A percentile compares a stretch with the other conserved stretches of the same genome.
Conservation (phyloP, 2,797 vertebrate genomes). For the Halcyon leucocephala region DNA sequence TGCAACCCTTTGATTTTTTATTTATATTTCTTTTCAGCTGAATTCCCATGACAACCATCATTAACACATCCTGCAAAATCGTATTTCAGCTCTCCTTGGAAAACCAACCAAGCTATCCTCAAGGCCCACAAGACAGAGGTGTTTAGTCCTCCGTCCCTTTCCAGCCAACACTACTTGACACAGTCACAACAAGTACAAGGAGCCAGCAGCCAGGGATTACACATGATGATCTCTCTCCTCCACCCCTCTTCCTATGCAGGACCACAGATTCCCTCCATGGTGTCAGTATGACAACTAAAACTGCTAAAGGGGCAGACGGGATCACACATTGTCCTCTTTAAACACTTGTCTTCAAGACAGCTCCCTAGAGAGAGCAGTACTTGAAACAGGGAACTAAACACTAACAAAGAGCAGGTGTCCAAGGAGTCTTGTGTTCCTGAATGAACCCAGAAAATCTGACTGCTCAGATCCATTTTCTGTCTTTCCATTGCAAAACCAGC, state of each 20-base stretch:
- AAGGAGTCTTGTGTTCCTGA: neutral
- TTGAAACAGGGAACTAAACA: fast-evolving
- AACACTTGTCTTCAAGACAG: neutral
- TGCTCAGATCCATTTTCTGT: neutral
- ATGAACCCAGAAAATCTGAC: neutral
- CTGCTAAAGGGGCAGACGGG: neutral
- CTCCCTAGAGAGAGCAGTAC: neutral
- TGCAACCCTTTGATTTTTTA: slow-evolving; percentile 26
- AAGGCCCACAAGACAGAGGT: neutral
- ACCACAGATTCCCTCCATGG: neutral
- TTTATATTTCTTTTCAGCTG: slow-evolving; percentile 37
- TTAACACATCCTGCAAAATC: neutral
- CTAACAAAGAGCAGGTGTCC: neutral
- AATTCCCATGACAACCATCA: slow-evolving; percentile 43
- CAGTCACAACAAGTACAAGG: fast-evolving
- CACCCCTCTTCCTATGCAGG: neutral
- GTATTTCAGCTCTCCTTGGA: neutral
- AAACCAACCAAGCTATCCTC: neutral
- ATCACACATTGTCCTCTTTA: neutral
- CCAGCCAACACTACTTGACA: neutral
- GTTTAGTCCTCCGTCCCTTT: neutral
- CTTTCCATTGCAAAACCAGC: neutral
- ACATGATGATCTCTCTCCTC: fast-evolving
- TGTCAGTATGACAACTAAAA: neutral
- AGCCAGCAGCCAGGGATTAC: neutral